phyloP scores from a whole-genome alignment of 2,113 vertebrate genomes.

The Montifringilla adamsi region DNA sequence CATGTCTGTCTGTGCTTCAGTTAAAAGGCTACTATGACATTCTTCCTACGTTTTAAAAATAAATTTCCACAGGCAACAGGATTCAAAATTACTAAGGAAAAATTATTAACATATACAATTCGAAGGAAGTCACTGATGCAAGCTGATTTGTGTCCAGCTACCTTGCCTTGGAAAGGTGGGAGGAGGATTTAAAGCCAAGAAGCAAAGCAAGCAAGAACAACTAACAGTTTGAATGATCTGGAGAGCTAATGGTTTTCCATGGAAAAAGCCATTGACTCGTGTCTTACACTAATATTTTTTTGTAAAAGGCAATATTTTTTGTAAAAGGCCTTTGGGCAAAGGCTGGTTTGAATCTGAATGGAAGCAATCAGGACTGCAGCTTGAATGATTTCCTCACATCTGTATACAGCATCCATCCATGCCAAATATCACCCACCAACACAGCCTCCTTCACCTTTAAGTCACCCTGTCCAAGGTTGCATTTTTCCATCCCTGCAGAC shows the following conservation, averaged over 20 bases:
- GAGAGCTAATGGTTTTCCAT: neutral
- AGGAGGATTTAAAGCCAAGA: neutral
- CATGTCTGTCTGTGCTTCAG: neutral
- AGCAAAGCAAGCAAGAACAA: neutral
- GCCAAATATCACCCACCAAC: neutral
- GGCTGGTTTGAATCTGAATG: neutral
- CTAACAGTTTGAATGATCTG: neutral
- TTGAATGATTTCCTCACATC: neutral
- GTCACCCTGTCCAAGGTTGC: neutral
- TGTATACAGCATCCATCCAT: neutral
- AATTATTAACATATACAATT: neutral
- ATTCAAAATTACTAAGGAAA: neutral
- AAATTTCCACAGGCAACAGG: neutral
- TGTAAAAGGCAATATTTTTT: neutral
- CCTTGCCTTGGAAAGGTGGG: neutral
- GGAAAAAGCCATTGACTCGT: neutral
- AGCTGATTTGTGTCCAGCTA: neutral
- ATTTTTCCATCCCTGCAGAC: neutral
- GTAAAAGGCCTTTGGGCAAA: neutral
- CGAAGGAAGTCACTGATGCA: neutral
- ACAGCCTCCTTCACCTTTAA: neutral
- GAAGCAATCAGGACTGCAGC: neutral
- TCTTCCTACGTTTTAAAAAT: neutral
- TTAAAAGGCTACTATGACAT: neutral
- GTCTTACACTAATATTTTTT: neutral